Evolutionary conservation across 2,113 vertebrate genomes (phyloP).

Genomic region (Prolemur simus): DNA sequence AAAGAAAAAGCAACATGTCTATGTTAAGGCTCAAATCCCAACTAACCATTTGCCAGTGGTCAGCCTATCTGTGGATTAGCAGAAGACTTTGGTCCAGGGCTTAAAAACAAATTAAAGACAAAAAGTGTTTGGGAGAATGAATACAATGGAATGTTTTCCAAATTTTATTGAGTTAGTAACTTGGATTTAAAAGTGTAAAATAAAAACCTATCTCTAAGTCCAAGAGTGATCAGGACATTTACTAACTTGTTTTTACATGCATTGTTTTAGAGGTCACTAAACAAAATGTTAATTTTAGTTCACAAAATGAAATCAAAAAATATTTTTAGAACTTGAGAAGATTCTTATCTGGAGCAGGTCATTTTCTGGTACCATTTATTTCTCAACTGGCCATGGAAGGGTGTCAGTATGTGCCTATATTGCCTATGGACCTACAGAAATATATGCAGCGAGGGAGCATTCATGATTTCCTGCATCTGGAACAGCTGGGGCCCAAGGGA

Average conservation of each 20-base stretch:
- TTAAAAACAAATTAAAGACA: conserved; percentile 1
- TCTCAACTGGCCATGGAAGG: too few relatives aligned
- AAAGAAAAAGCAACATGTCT: neutral
- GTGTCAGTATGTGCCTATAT: neutral
- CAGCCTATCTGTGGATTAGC: neutral
- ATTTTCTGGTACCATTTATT: neutral
- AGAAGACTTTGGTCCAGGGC: neutral
- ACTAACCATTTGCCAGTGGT: neutral
- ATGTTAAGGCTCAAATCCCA: neutral
- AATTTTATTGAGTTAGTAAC: neutral
- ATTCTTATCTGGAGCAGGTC: neutral
- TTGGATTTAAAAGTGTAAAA: neutral
- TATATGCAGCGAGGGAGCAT: neutral
- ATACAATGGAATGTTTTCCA: neutral
- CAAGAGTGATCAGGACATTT: neutral
- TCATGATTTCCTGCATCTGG: neutral
- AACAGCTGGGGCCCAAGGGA: conserved; percentile 17
- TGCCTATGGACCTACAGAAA: neutral
- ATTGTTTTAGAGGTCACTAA: conserved; percentile 1
- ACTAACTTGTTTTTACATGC: neutral
- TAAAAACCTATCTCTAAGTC: neutral
- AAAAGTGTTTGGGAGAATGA: neutral
- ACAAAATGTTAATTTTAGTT: conserved; percentile 25
- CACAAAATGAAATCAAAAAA: neutral
- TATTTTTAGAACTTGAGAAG: neutral